Evolutionary conservation across 2,888 invertebrate species (phyloP), one percentile per base, ranked within the genome.

Genomic region (Protodeltote pygarga): DNA sequence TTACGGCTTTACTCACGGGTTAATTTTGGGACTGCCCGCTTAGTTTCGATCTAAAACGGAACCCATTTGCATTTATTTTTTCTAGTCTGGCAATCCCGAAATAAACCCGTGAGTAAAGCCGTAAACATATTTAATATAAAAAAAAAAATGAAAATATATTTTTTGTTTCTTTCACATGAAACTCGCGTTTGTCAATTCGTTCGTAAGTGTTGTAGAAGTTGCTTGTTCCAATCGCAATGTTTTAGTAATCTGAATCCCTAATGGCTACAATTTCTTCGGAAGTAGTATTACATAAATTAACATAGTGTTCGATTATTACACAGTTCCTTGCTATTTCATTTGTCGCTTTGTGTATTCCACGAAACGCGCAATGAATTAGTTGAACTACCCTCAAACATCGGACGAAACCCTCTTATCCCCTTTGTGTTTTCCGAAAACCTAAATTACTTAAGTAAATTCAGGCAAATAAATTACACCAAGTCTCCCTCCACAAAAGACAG

Each of bases 381-480:
- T 49, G 62, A 70, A 71, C 65, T 50, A 54, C 58, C 54, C 57
- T 67, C 68, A 65, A 66, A 70, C 62, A 68, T 54, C 34, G 54
- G 50, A 51, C 15, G 34, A 60, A 64, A 63, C 60, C 57, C 59
- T 58, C 62, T 65, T 54, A 58, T 47, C 25, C 55, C 51, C 42
- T 63, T 65, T 68, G 66, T 71, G 53, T 66, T 70, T 52, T 41
- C 49, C 41, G 49, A 62, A 65, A 67, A 46, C 57, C 63, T 61
- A 61, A 65, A 67, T 63, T 69, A 63, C 59, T 73, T 64, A 61
- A 71, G 64, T 65, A 65, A 68, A 73, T 72, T 73, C 50, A 41
- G 53, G 35, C 24, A 40, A 28, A 61, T 61, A 71, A 66, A 73
- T 64, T 65, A 53, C 58, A 49, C 53, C 44, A 60, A 55, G 55